Conservation (phyloP, 2,113 vertebrate species). For the Prietella phreatophila region DNA sequence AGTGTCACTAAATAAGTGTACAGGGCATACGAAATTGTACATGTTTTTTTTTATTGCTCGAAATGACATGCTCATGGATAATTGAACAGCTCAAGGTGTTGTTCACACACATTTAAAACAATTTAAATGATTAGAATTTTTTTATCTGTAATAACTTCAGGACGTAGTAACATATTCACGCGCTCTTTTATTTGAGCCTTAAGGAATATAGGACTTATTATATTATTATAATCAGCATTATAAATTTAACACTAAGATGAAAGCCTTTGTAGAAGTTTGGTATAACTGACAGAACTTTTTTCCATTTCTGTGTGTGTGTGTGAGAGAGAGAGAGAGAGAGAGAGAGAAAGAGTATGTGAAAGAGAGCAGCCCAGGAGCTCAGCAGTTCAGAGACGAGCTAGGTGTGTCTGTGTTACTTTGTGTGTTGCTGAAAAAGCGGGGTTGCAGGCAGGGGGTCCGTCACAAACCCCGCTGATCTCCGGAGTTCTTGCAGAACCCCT, state of each 20-base stretch:
- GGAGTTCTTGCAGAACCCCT: conserved; percentile 43
- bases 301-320: neutral
- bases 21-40: neutral
- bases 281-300: neutral
- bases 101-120: neutral
- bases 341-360: too few relatives aligned
- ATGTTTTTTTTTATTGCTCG: neutral
- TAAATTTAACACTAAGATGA: neutral
- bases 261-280: neutral
- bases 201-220: neutral
- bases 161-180: neutral
- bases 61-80: neutral
- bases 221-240: neutral
- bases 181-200: neutral
- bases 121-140: neutral
- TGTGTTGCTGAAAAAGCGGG: conserved; percentile 59
- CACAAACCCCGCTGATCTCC: conserved; percentile 51
- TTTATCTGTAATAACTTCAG: neutral
- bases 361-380: neutral
- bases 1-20: neutral
- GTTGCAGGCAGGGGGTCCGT: conserved; percentile 64
- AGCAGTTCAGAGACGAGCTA: neutral
- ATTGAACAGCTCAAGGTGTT: neutral
- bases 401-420: neutral
- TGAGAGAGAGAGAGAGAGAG: neutral